A percentile compares a stretch with the other conserved stretches of the same genome.
Evolutionary conservation across 2,888 invertebrate species (phyloP).

Genomic region (Archaeoteleia sp.): DNA sequence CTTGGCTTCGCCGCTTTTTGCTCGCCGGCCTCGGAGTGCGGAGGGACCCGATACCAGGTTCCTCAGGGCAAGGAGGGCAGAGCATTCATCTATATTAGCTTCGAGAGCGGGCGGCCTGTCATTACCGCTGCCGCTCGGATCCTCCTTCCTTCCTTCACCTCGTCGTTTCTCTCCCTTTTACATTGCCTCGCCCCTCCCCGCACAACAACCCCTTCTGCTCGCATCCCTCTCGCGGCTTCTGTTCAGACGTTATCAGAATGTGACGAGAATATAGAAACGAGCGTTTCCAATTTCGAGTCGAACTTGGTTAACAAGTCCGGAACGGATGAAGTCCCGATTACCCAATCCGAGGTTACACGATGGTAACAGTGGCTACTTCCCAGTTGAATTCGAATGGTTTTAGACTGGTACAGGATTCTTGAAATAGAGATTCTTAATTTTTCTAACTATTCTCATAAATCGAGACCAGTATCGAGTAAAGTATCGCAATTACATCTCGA

Average conservation of each 20-base stretch:
- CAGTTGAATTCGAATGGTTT: too few species aligned
- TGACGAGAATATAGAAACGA: neutral
- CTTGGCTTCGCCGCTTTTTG: slow-evolving; percentile 39
- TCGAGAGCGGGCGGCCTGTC: slow-evolving; percentile 75
- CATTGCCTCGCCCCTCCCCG: slow-evolving; percentile 23
- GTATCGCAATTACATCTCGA: too few species aligned
- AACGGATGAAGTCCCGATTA: too few species aligned
- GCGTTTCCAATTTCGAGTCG: too few species aligned
- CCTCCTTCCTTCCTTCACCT: slow-evolving; percentile 51
- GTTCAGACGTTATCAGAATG: slow-evolving; percentile 22
- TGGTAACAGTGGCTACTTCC: too few species aligned
- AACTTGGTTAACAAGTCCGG: too few species aligned
- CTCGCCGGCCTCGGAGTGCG: slow-evolving; percentile 46
- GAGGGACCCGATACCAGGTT: slow-evolving; percentile 57
- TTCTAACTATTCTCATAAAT: too few species aligned
- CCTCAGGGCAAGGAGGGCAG: slow-evolving; percentile 73
- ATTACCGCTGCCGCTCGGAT: slow-evolving; percentile 73
- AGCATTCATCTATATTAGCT: slow-evolving; percentile 76
- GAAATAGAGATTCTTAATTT: too few species aligned
- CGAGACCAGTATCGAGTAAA: too few species aligned
- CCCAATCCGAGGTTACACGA: too few species aligned
- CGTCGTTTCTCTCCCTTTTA: slow-evolving; percentile 36
- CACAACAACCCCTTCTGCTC: slow-evolving; percentile 16
- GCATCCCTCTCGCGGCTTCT: slow-evolving; percentile 20
- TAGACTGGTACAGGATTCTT: too few species aligned